phyloP scores from a whole-genome alignment of 2,797 vertebrate genomes.

The Manis javanica region DNA sequence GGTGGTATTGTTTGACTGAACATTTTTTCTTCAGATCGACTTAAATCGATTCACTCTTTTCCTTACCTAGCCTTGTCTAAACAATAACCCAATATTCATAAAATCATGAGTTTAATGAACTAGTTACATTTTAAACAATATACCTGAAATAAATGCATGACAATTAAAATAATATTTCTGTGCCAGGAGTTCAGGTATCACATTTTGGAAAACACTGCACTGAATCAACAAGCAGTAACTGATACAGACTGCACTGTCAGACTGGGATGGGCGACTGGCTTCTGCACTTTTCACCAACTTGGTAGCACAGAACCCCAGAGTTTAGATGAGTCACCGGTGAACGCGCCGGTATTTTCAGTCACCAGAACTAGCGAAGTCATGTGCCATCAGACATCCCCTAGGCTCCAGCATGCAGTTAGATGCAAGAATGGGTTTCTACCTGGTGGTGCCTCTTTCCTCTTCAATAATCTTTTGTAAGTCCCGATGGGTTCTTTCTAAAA shows the following conservation, averaged over 20 bases:
- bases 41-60: not conserved
- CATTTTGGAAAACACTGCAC: not conserved
- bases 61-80: not conserved
- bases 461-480: not conserved
- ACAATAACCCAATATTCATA: not conserved
- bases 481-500: conserved; percentile 24
- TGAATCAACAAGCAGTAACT: not conserved
- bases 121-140: not conserved
- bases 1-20: not conserved
- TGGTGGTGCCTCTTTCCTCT: not conserved
- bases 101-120: not conserved
- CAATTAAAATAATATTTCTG: not conserved
- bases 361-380: not conserved
- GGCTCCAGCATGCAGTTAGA: not conserved
- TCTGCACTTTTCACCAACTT: not conserved
- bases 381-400: not conserved
- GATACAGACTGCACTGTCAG: not conserved
- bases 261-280: not conserved
- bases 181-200: not conserved
- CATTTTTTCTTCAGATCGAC: not conserved
- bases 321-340: not conserved
- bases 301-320: not conserved
- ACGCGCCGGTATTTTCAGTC: not conserved
- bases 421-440: not conserved
- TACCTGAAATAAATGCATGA: not conserved